These are phyloP conservation scores for Telenomus remus DNA, from an alignment of 1,140 invertebrate species.

Conservation along the genomic window DNA sequence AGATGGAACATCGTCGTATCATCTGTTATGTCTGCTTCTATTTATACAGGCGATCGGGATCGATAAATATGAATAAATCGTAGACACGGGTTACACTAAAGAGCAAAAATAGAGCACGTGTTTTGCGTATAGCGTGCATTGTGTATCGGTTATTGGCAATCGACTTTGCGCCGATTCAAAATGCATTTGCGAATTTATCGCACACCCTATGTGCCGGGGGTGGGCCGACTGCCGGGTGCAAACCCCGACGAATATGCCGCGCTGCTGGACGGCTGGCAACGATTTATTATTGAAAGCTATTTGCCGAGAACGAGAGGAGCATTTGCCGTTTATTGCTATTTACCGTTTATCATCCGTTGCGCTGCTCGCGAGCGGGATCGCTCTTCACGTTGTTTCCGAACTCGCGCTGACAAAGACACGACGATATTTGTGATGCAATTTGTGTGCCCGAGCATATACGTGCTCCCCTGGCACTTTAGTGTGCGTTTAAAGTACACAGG, in stretches of 20 bases:
- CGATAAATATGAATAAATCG: slow-evolving; percentile 34
- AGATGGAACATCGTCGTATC: neutral
- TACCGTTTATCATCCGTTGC: slow-evolving; percentile 61
- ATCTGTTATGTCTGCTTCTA: neutral
- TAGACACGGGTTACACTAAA: slow-evolving; percentile 8
- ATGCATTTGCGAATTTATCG: slow-evolving; percentile 37
- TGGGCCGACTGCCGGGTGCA: slow-evolving; percentile 29
- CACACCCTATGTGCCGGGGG: slow-evolving; percentile 54
- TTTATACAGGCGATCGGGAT: slow-evolving; percentile 6
- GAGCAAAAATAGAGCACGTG: slow-evolving; percentile 42
- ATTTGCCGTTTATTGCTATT: slow-evolving; percentile 63
- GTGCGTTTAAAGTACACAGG: neutral
- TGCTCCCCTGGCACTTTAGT: neutral
- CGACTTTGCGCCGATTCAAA: slow-evolving; percentile 32
- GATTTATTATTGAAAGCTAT: slow-evolving; percentile 63
- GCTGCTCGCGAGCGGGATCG: slow-evolving; percentile 51
- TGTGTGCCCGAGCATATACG: neutral
- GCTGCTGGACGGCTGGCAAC: slow-evolving; percentile 57
- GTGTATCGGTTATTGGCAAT: slow-evolving; percentile 19
- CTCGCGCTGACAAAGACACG: slow-evolving; percentile 44
- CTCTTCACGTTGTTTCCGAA: slow-evolving; percentile 57
- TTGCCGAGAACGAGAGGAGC: slow-evolving; percentile 62
- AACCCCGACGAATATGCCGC: slow-evolving; percentile 56
- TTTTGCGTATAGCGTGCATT: slow-evolving; percentile 11
- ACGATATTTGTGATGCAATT: slow-evolving; percentile 36